Evolutionary conservation across 2,888 invertebrate genomes (phyloP).

Genomic region (Cryptophagus acutangulus): DNA sequence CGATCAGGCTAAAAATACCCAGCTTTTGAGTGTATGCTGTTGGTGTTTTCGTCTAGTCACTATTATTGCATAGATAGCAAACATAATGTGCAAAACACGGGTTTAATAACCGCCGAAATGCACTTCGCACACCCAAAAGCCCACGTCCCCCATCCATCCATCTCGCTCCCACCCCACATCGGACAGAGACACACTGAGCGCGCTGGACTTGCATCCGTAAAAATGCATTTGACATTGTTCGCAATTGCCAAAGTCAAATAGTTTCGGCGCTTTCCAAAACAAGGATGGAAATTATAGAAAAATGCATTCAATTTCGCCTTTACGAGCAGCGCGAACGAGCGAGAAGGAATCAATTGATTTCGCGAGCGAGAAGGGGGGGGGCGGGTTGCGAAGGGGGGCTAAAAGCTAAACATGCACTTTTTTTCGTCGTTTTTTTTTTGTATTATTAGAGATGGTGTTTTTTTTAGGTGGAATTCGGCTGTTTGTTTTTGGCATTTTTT

Average conservation of each 20-base stretch:
- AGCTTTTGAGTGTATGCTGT: too few species aligned
- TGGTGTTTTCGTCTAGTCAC: slow-evolving; percentile 46
- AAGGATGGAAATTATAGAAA: too few species aligned
- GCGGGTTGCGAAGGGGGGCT: too few species aligned
- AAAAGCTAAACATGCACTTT: too few species aligned
- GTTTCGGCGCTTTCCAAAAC: slow-evolving; percentile 26
- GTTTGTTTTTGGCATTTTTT: too few species aligned
- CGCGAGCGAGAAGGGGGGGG: too few species aligned
- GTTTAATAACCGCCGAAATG: slow-evolving; percentile 45
- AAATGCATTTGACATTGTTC: slow-evolving; percentile 43
- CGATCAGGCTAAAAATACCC: not conserved
- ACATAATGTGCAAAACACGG: slow-evolving; percentile 42
- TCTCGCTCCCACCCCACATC: slow-evolving; percentile 3
- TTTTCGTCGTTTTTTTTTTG: too few species aligned
- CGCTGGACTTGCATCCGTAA: slow-evolving; percentile 5
- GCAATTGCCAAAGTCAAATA: slow-evolving; percentile 46
- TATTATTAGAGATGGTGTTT: too few species aligned
- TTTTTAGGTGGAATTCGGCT: too few species aligned
- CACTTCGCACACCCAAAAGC: slow-evolving; percentile 27
- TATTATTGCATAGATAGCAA: slow-evolving; percentile 47
- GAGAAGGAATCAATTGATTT: too few species aligned
- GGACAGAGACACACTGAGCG: slow-evolving; percentile 4
- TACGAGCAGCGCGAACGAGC: too few species aligned
- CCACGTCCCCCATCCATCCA: slow-evolving; percentile 5
- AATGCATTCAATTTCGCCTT: slow-evolving; percentile 18